A percentile compares a stretch with the other conserved stretches of the same genome.
These are phyloP conservation scores for Cheiracanthium punctorium DNA, from an alignment of 2,888 invertebrate genomes.

Conservation along the genomic window DNA sequence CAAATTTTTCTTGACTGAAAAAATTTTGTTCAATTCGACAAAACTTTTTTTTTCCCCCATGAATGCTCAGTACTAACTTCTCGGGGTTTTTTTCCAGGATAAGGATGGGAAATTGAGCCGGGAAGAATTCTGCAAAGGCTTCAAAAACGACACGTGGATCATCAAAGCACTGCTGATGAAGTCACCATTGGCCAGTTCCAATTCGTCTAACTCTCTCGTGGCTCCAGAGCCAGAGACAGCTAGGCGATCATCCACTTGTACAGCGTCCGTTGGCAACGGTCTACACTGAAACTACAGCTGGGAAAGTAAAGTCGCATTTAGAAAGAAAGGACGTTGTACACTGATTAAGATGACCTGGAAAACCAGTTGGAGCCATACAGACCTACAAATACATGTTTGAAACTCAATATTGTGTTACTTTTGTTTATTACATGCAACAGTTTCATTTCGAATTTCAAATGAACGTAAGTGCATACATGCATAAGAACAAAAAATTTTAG, in stretches of 20 bases:
- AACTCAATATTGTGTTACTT: neutral
- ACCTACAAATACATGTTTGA: neutral
- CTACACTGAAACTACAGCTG: slow-evolving; percentile 27
- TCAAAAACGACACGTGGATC: slow-evolving; percentile 72
- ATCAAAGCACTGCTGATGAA: slow-evolving; percentile 66
- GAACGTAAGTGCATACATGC: too few relatives aligned
- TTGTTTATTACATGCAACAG: too few relatives aligned
- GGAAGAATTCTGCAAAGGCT: slow-evolving; percentile 71
- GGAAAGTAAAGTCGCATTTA: neutral
- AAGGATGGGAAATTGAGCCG: slow-evolving; percentile 70
- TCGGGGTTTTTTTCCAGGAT: slow-evolving; percentile 44
- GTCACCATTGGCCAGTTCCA: slow-evolving; percentile 15
- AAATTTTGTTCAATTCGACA: too few relatives aligned
- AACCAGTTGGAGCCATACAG: neutral
- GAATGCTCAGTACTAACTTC: too few relatives aligned
- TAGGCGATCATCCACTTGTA: slow-evolving; percentile 47
- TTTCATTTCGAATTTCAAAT: too few relatives aligned
- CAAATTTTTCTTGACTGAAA: too few relatives aligned
- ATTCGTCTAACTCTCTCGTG: slow-evolving; percentile 29
- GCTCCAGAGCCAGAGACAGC: slow-evolving; percentile 16
- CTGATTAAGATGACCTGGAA: neutral
- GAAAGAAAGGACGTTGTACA: neutral
- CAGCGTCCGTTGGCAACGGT: slow-evolving; percentile 59
- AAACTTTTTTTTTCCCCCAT: too few relatives aligned
- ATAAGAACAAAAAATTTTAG: too few relatives aligned